Evolutionary conservation across 2,888 invertebrate genomes (phyloP).

Genomic region (Tetanocera ferruginea): DNA sequence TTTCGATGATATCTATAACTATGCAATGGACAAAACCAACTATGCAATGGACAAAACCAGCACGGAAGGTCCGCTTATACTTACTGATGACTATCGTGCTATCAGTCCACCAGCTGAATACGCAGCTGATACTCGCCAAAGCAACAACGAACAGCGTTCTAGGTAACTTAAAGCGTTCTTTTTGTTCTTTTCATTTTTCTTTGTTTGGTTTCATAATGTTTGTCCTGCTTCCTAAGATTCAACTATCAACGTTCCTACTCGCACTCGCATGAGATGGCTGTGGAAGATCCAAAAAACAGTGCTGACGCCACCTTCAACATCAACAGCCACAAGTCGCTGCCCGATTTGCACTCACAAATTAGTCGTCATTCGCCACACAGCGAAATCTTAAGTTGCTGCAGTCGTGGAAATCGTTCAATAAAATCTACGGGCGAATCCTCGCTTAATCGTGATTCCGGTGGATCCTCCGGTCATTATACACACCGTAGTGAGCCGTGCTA

Average conservation of each 20-base stretch:
- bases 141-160: constrained; percentile 61
- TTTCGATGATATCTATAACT: constrained; percentile 64
- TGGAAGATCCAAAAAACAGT: constrained; percentile 62
- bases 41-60: constrained; percentile 55
- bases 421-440: constrained; percentile 75
- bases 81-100: constrained; percentile 72
- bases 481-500: constrained; percentile 82
- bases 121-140: constrained; percentile 70
- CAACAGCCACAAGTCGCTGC: constrained; percentile 85
- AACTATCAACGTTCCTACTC: constrained; percentile 74
- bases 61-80: constrained; percentile 65
- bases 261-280: constrained; percentile 75
- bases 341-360: constrained; percentile 80
- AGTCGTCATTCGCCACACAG: constrained; percentile 70
- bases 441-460: constrained; percentile 84
- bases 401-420: constrained; percentile 69
- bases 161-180: constrained; percentile 57
- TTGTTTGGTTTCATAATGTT: not conserved
- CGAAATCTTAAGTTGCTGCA: constrained; percentile 69
- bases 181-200: not conserved
- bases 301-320: constrained; percentile 71
- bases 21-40: constrained; percentile 53
- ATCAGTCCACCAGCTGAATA: constrained; percentile 82
- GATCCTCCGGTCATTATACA: constrained; percentile 86
- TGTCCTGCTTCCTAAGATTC: constrained; percentile 53